phyloP scores from a whole-genome alignment of 1,140 invertebrate genomes.

The Lordiphosa mommai region DNA sequence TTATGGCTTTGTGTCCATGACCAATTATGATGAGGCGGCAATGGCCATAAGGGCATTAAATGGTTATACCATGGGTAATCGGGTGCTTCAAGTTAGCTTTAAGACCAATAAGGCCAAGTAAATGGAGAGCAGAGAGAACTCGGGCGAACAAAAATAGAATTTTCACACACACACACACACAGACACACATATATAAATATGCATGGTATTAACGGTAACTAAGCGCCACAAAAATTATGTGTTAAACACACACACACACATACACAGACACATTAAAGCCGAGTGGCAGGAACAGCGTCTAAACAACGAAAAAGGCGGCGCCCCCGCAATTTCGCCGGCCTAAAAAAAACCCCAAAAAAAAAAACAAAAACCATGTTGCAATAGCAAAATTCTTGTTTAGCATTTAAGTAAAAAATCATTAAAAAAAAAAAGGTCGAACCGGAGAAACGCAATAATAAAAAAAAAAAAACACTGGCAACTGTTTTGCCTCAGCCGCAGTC shows the following conservation, averaged over 20 bases:
- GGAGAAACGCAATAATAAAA: slow-evolving; percentile 10
- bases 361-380: slow-evolving; percentile 33
- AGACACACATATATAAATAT: slow-evolving; percentile 67
- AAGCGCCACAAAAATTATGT: slow-evolving; percentile 72
- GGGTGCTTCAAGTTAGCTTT: slow-evolving; percentile 99
- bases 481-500: slow-evolving; percentile 54
- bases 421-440: slow-evolving; percentile 1
- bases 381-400: slow-evolving; percentile 74
- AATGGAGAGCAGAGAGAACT: slow-evolving; percentile 7
- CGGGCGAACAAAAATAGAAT: slow-evolving; percentile 16
- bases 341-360: slow-evolving; percentile 16
- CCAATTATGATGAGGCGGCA: slow-evolving; percentile 98
- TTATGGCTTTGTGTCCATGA: slow-evolving; percentile 99
- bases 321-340: slow-evolving; percentile 7
- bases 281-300: slow-evolving; percentile 18
- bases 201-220: slow-evolving; percentile 67
- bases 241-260: slow-evolving; percentile 55
- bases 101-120: slow-evolving; percentile 94
- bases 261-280: neutral
- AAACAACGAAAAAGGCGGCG: slow-evolving; percentile 52
- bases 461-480: slow-evolving; percentile 15
- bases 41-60: slow-evolving; percentile 98
- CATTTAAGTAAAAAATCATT: slow-evolving; percentile 64
- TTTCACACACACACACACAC: slow-evolving; percentile 20
- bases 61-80: slow-evolving; percentile 97